Evolutionary conservation across 1,140 invertebrate genomes (phyloP).

Genomic region (Scylla paramamosain): DNA sequence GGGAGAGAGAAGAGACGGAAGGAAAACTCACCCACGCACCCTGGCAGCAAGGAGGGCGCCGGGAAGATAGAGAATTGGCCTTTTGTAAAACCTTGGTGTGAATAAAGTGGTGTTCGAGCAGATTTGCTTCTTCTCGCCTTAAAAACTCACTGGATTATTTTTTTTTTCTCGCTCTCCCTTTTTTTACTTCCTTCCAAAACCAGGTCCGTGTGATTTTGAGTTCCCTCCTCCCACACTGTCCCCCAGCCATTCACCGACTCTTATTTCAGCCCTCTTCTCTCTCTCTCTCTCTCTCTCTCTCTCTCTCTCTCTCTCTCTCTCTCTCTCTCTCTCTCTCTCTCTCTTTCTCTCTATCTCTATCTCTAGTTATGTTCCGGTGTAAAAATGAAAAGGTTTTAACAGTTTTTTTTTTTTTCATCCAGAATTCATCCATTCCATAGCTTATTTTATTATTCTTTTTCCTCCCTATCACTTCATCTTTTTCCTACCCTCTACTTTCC

Average conservation of each 20-base stretch:
- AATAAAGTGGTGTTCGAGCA: not conserved
- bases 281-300: not conserved
- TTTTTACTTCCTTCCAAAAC: not conserved
- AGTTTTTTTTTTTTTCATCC: no score
- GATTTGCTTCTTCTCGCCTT: not conserved
- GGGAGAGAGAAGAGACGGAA: conserved; percentile 1
- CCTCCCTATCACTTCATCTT: no score
- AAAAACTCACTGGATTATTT: no score
- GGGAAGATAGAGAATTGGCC: not conserved
- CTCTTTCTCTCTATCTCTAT: conserved; percentile 18
- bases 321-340: not conserved
- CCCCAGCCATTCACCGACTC: no score
- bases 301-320: not conserved
- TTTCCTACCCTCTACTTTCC: no score
- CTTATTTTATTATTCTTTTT: no score
- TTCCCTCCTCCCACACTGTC: not conserved
- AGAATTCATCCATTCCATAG: no score
- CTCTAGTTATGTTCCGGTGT: no score
- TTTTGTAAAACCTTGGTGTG: not conserved
- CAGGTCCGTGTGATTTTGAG: not conserved
- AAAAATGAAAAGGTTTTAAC: no score
- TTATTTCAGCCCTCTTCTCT: no score
- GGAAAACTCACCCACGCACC: not conserved
- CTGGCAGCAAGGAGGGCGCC: not conserved
- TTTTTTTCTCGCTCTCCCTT: no score